Percentiles rank a stretch among this genome's conserved stretches.
These are phyloP conservation scores for Chloroceryle inda DNA, from an alignment of 2,797 vertebrate genomes.

Conservation along the genomic window DNA sequence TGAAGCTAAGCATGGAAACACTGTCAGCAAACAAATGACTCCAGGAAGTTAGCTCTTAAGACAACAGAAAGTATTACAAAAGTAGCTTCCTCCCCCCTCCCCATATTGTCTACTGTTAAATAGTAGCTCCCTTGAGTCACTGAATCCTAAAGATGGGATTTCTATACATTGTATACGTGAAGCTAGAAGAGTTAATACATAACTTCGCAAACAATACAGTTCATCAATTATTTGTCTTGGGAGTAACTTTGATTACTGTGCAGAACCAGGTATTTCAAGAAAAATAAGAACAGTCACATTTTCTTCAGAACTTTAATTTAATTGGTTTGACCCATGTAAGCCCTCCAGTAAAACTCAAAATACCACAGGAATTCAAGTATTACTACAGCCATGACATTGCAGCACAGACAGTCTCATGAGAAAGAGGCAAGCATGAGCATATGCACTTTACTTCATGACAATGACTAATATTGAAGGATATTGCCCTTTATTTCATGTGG, in stretches of 20 bases:
- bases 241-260: background rate
- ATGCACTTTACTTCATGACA: background rate
- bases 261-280: background rate
- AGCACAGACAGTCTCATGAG: background rate
- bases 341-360: background rate
- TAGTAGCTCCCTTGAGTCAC: background rate
- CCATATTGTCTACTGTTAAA: background rate
- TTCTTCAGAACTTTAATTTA: background rate
- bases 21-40: background rate
- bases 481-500: background rate
- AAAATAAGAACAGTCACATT: background rate
- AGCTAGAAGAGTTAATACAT: background rate
- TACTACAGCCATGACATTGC: background rate
- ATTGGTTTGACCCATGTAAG: background rate
- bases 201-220: background rate
- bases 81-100: background rate
- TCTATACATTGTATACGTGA: background rate
- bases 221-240: background rate
- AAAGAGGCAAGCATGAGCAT: background rate
- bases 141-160: background rate
- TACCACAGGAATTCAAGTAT: background rate
- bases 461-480: background rate
- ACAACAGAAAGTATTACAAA: background rate
- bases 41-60: background rate
- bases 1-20: background rate